Evolutionary conservation across 2,888 invertebrate species (phyloP).

Genomic region (Pristionchus arcanus): DNA sequence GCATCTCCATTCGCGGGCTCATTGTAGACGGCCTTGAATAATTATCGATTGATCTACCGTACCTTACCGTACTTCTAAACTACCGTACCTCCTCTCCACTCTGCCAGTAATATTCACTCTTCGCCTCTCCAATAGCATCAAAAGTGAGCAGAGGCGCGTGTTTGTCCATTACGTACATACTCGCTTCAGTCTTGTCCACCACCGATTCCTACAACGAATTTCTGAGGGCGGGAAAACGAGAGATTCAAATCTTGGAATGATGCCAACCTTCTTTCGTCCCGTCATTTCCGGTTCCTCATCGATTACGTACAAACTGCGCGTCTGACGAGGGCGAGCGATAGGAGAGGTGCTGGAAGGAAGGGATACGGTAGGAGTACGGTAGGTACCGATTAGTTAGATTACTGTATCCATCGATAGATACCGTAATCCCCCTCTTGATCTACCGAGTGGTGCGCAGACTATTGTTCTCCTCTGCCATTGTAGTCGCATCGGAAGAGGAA

Average conservation of each 20-base stretch:
- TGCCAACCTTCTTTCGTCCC: constrained; percentile 6
- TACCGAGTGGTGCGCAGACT: constrained; percentile 16
- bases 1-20: background rate
- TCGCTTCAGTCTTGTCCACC: background rate
- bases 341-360: constrained; percentile 6
- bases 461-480: background rate
- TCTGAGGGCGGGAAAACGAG: background rate
- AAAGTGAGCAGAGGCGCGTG: constrained; percentile 19
- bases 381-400: background rate
- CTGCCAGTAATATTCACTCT: constrained; percentile 31
- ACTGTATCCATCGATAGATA: background rate
- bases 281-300: constrained; percentile 21
- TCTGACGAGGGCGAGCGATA: constrained; percentile 14
- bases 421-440: background rate
- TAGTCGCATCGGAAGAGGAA: background rate
- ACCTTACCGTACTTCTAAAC: background rate
- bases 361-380: background rate
- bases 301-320: constrained; percentile 36
- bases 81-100: background rate
- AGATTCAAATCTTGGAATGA: background rate
- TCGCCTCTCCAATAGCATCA: constrained; percentile 28
- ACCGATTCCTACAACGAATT: constrained; percentile 2
- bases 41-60: background rate
- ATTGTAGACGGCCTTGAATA: background rate
- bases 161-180: constrained; percentile 42